phyloP scores from a whole-genome alignment of 37 sponge, comb jelly and placozoan genomes.

The Spongia lamella region DNA sequence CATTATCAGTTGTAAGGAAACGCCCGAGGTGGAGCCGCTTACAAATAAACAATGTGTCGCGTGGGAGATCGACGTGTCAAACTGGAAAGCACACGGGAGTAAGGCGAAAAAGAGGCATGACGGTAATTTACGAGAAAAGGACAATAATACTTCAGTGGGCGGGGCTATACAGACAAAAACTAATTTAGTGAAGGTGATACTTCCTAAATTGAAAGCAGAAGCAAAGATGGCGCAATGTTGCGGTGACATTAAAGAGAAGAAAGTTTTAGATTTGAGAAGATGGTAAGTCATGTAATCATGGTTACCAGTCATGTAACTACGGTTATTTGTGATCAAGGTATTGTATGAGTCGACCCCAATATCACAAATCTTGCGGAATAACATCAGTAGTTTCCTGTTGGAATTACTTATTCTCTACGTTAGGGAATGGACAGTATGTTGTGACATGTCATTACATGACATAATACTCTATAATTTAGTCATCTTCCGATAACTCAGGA shows the following conservation, averaged over 20 bases:
- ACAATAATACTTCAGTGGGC: background rate
- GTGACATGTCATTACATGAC: background rate
- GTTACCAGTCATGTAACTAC: no score
- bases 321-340: no score
- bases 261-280: constrained; percentile 68
- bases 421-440: constrained; percentile 73
- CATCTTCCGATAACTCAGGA: constrained; percentile 74
- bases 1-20: no score
- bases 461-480: background rate
- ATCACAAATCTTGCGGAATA: constrained; percentile 78
- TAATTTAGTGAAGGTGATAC: background rate
- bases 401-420: constrained; percentile 78
- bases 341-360: constrained; percentile 86
- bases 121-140: background rate
- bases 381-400: constrained; percentile 84
- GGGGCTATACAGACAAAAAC: background rate
- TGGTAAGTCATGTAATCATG: no score
- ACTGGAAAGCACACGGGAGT: background rate
- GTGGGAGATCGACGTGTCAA: constrained; percentile 17
- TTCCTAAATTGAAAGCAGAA: background rate
- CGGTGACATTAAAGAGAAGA: constrained; percentile 54
- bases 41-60: background rate
- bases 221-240: constrained; percentile 9
- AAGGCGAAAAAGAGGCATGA: background rate
- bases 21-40: no score